A percentile compares a stretch with the other conserved stretches of the same genome.
Evolutionary conservation across 2,113 vertebrate species (phyloP).

Genomic region (Solenodon paradoxus): DNA sequence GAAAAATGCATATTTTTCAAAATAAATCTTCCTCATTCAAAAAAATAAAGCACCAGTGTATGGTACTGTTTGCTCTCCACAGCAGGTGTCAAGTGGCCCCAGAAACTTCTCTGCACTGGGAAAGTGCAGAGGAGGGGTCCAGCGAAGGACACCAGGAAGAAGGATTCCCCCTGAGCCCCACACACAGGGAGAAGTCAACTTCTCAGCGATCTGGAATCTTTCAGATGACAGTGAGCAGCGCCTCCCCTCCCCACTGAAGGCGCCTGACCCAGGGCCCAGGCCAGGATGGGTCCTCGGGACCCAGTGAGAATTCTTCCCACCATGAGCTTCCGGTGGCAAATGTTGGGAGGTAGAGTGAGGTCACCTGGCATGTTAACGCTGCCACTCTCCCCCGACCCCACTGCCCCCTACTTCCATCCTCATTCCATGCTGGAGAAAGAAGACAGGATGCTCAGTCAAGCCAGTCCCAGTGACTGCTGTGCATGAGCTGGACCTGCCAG

Average conservation of each 20-base stretch:
- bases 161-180: neutral
- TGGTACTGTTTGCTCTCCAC: neutral
- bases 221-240: neutral
- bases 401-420: neutral
- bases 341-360: rapidly evolving
- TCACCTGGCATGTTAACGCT: no score
- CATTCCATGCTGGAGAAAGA: neutral
- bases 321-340: no score
- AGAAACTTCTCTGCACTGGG: neutral
- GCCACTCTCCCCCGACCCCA: rapidly evolving
- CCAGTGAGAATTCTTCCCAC: no score
- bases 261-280: no score
- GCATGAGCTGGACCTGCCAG: no score
- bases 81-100: neutral
- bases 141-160: neutral
- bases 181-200: rapidly evolving
- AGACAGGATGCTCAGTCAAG: neutral
- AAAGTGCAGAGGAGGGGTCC: no score
- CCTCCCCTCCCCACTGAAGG: neutral
- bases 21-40: neutral
- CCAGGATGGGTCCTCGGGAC: no score
- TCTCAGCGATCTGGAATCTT: rapidly evolving
- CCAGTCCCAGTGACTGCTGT: no score
- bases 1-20: neutral
- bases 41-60: neutral